These are phyloP conservation scores for Helicoverpa armigera DNA, from an alignment of 1,140 invertebrate genomes.

Conservation along the genomic window DNA sequence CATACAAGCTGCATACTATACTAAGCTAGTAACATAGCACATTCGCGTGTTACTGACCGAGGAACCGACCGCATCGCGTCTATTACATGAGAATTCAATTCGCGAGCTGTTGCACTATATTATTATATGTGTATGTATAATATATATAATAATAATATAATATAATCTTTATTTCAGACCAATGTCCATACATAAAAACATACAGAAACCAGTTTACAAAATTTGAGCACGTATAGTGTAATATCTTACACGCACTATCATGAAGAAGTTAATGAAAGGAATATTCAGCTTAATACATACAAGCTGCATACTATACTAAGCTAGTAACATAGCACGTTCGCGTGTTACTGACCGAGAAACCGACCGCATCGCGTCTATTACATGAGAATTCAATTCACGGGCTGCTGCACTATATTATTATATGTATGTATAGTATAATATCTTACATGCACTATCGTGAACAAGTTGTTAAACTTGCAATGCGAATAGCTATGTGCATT, in stretches of 20 bases:
- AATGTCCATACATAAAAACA: too few relatives aligned
- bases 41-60: background rate
- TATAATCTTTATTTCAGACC: too few relatives aligned
- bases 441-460: background rate
- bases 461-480: background rate
- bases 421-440: background rate
- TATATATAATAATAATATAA: too few relatives aligned
- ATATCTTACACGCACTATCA: background rate
- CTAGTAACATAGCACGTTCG: background rate
- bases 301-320: too few relatives aligned
- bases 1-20: too few relatives aligned
- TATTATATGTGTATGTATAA: too few relatives aligned
- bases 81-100: conserved; percentile 22
- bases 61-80: conserved; percentile 1
- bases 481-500: too few relatives aligned
- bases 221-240: too few relatives aligned
- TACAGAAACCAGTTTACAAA: too few relatives aligned
- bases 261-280: background rate
- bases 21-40: background rate
- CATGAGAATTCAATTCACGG: conserved; percentile 18
- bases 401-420: background rate
- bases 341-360: background rate
- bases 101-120: background rate
- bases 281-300: too few relatives aligned
- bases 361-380: background rate